Conservation (phyloP, 1,140 invertebrate genomes). For the Frieseomelitta varia region DNA sequence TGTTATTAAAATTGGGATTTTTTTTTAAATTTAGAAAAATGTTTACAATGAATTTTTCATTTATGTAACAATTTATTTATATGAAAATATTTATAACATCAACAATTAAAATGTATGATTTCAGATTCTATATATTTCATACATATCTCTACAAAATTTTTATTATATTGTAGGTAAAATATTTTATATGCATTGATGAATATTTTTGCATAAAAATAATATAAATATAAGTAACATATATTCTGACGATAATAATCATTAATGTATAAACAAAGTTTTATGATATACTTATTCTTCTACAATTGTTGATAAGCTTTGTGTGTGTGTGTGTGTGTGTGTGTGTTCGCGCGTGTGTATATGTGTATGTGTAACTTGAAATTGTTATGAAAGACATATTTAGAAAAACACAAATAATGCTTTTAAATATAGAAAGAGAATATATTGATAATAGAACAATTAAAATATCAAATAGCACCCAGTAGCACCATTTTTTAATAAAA, state of each 20-base stretch:
- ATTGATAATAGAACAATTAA: conserved; percentile 38
- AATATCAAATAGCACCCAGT: conserved; percentile 58
- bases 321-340: no score
- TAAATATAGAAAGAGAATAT: conserved; percentile 9
- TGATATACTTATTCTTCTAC: background rate
- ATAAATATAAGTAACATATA: conserved; percentile 33
- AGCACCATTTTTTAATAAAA: conserved; percentile 52
- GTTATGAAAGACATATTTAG: conserved; percentile 18
- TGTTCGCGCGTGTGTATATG: no score
- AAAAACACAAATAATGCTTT: conserved; percentile 30
- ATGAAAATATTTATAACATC: conserved; percentile 74
- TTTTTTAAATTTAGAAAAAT: background rate
- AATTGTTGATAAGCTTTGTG: background rate
- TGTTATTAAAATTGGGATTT: background rate
- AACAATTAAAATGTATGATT: conserved; percentile 71
- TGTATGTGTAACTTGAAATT: background rate
- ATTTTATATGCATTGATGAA: conserved; percentile 17
- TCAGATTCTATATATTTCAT: conserved; percentile 39
- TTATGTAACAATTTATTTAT: conserved; percentile 70
- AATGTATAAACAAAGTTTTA: conserved; percentile 46
- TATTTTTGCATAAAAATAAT: conserved; percentile 38
- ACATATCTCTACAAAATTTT: conserved; percentile 35
- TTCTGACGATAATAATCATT: conserved; percentile 9
- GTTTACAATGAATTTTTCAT: conserved; percentile 26
- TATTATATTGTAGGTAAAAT: conserved; percentile 27